Percentiles rank a stretch among this genome's conserved stretches.
Conservation (phyloP, 64 coral and sea anemone genomes). For the Catalaphyllia jardinei region DNA sequence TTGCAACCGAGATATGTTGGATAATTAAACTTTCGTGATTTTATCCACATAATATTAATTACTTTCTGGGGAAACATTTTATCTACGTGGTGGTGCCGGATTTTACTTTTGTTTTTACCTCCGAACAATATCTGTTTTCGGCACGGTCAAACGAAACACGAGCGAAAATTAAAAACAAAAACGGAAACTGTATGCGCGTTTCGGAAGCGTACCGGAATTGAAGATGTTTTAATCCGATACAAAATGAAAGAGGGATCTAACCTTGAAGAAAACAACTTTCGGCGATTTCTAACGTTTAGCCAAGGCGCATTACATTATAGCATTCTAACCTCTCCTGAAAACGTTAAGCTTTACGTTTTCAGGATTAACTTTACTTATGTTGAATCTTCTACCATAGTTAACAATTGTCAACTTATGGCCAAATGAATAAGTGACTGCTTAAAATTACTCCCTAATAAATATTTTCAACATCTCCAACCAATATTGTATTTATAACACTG, state of each 20-base stretch:
- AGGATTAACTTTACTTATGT: too few relatives aligned
- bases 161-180: background rate
- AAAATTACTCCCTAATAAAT: too few relatives aligned
- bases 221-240: constrained; percentile 7
- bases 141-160: background rate
- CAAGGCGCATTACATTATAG: too few relatives aligned
- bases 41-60: background rate
- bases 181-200: background rate
- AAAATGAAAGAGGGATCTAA: background rate
- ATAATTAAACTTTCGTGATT: background rate
- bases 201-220: background rate
- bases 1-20: too few relatives aligned
- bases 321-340: too few relatives aligned
- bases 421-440: too few relatives aligned
- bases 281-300: too few relatives aligned
- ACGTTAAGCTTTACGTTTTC: too few relatives aligned
- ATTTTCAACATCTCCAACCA: too few relatives aligned
- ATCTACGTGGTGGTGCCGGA: background rate
- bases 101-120: background rate
- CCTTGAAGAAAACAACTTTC: background rate
- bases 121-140: background rate
- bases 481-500: too few relatives aligned
- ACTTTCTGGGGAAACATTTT: background rate
- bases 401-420: too few relatives aligned
- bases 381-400: too few relatives aligned